phyloP scores from a whole-genome alignment of 1,140 invertebrate genomes.

The Scaptomyza graminum region DNA sequence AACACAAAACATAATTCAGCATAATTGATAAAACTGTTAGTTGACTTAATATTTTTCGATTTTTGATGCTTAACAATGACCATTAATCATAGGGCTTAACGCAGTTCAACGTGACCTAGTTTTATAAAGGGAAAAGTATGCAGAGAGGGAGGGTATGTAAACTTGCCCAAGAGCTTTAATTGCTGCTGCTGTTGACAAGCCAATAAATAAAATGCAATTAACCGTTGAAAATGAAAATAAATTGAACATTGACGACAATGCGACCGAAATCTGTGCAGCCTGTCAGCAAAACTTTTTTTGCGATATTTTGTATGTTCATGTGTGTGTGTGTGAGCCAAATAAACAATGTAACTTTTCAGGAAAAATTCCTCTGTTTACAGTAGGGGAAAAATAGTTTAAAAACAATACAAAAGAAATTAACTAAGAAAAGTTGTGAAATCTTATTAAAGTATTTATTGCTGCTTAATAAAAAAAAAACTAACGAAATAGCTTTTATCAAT shows the following conservation, averaged over 20 bases:
- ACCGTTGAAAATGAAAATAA: constrained; percentile 76
- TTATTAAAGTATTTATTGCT: too few relatives aligned
- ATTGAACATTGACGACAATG: constrained; percentile 70
- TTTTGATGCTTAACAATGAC: constrained; percentile 1
- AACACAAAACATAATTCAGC: too few relatives aligned
- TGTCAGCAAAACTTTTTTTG: constrained; percentile 12
- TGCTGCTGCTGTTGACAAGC: constrained; percentile 74
- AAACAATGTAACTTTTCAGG: too few relatives aligned
- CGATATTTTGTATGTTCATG: not conserved
- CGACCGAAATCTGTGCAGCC: constrained; percentile 30
- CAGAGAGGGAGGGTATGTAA: not conserved
- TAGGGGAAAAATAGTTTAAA: too few relatives aligned
- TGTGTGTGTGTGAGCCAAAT: not conserved
- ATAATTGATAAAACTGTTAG: too few relatives aligned
- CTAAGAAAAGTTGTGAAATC: not conserved
- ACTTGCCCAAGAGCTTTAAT: constrained; percentile 45
- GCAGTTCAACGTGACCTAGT: constrained; percentile 55
- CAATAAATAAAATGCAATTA: constrained; percentile 82
- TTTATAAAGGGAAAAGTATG: constrained; percentile 13
- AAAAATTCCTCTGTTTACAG: too few relatives aligned
- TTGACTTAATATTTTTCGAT: too few relatives aligned
- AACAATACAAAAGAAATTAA: too few relatives aligned
- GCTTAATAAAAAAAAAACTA: too few relatives aligned
- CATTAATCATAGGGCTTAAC: constrained; percentile 3
- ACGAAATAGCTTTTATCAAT: too few relatives aligned